Evolutionary conservation across 1,140 invertebrate genomes (phyloP).

Genomic region (Drosophila sechellia): DNA sequence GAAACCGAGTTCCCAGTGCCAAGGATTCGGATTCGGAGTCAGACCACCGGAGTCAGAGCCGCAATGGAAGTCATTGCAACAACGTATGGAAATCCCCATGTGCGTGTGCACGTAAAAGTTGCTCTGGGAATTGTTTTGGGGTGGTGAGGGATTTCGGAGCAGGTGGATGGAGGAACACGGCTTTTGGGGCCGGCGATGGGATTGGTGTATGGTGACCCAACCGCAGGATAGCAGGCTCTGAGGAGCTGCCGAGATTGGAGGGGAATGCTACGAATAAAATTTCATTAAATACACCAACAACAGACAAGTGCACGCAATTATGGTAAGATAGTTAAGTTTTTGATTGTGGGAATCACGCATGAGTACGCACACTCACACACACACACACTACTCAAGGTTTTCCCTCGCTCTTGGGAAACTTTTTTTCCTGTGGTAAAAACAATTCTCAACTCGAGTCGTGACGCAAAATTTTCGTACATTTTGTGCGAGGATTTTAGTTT

Average conservation of each 20-base stretch:
- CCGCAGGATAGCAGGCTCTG: slow-evolving; percentile 51
- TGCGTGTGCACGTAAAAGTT: slow-evolving; percentile 70
- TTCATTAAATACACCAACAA: slow-evolving; percentile 81
- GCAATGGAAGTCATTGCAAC: slow-evolving; percentile 52
- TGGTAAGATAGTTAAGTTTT: slow-evolving; percentile 82
- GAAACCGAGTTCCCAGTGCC: slow-evolving; percentile 34
- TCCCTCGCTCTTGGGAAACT: slow-evolving; percentile 20
- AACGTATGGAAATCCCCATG: slow-evolving; percentile 67
- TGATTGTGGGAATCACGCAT: slow-evolving; percentile 83
- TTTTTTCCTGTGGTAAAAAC: slow-evolving; percentile 60
- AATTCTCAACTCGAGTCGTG: slow-evolving; percentile 78
- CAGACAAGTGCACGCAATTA: slow-evolving; percentile 83
- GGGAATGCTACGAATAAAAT: slow-evolving; percentile 71
- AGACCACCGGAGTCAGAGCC: slow-evolving; percentile 27
- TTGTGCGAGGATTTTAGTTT: slow-evolving; percentile 76
- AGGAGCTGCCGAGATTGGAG: slow-evolving; percentile 54
- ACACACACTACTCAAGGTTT: slow-evolving; percentile 22
- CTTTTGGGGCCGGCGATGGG: not conserved
- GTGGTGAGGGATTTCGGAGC: not conserved
- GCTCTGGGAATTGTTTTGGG: slow-evolving; percentile 50
- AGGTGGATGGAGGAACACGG: not conserved
- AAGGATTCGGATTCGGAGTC: slow-evolving; percentile 20
- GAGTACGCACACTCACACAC: slow-evolving; percentile 64
- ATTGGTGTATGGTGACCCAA: slow-evolving; percentile 2
- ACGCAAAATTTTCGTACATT: slow-evolving; percentile 71